A percentile compares a stretch with the other conserved stretches of the same genome.
Evolutionary conservation across 2,797 vertebrate genomes (phyloP).

Genomic region (Ibycter americanus): DNA sequence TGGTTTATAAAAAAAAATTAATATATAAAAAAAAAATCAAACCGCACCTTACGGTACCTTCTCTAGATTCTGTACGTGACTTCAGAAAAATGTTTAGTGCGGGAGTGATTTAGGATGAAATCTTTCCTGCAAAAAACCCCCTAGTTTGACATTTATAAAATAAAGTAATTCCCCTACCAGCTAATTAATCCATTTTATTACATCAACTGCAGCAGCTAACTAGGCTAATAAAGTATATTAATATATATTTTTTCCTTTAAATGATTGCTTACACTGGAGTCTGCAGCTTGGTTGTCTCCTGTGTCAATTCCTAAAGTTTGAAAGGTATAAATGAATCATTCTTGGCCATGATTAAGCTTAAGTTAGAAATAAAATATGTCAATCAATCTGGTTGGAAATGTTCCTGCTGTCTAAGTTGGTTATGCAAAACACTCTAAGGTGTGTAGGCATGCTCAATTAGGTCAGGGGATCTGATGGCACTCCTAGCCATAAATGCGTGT

Average conservation of each 20-base stretch:
- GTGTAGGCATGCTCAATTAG: conserved; percentile 76
- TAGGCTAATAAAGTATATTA: conserved; percentile 34
- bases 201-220: background rate
- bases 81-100: background rate
- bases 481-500: conserved; percentile 61
- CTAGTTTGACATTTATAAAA: conserved; percentile 7
- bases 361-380: conserved; percentile 81
- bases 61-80: background rate
- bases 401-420: conserved; percentile 75
- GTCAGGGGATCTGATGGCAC: conserved; percentile 72
- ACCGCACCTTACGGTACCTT: background rate
- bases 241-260: conserved; percentile 34
- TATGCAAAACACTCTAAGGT: conserved; percentile 78
- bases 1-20: background rate
- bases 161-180: background rate
- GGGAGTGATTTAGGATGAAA: background rate
- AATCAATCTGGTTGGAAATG: conserved; percentile 75
- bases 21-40: background rate
- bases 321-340: conserved; percentile 67
- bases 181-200: conserved; percentile 48
- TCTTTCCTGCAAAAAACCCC: background rate
- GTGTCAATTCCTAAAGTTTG: conserved; percentile 48
- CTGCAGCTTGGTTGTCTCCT: conserved; percentile 4
- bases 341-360: conserved; percentile 73
- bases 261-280: background rate